Evolutionary conservation across 2,888 invertebrate genomes (phyloP).

Genomic region (Tenthredo livida): DNA sequence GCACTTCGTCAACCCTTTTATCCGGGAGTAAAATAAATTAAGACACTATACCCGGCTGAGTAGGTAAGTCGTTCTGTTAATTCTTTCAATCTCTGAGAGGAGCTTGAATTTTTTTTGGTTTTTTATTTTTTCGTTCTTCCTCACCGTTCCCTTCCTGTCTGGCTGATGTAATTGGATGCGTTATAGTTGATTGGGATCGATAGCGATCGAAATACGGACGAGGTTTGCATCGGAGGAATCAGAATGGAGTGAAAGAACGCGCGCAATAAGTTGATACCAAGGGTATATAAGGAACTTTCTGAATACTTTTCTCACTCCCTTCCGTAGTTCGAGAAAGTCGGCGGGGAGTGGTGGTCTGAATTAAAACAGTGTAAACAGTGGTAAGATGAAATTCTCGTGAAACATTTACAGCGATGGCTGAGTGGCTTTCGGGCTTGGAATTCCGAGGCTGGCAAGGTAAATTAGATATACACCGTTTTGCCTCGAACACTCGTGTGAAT

Average conservation of each 20-base stretch:
- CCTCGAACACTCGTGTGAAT: conserved; percentile 30
- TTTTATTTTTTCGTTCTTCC: not conserved
- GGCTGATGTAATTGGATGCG: not conserved
- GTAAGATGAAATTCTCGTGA: conserved; percentile 46
- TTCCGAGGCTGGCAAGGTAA: conserved; percentile 15
- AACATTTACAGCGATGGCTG: conserved; percentile 44
- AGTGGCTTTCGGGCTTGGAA: conserved; percentile 15
- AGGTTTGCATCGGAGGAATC: not conserved
- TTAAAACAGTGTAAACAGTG: conserved; percentile 46
- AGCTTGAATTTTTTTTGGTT: not conserved
- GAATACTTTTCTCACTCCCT: not conserved
- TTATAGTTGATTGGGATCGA: not conserved
- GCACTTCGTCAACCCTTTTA: not conserved
- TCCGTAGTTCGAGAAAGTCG: not conserved
- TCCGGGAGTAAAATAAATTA: not conserved
- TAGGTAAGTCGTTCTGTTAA: not conserved
- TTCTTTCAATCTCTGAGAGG: not conserved
- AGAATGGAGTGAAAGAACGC: not conserved
- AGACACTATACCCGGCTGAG: not conserved
- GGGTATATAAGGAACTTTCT: not conserved
- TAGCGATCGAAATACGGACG: not conserved
- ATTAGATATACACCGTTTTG: conserved; percentile 43
- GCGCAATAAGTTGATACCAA: not conserved
- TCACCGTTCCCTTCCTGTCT: not conserved
- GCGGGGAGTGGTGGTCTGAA: conserved; percentile 24